phyloP scores from a whole-genome alignment of 2,113 vertebrate genomes.

The Engystomops pustulosus region DNA sequence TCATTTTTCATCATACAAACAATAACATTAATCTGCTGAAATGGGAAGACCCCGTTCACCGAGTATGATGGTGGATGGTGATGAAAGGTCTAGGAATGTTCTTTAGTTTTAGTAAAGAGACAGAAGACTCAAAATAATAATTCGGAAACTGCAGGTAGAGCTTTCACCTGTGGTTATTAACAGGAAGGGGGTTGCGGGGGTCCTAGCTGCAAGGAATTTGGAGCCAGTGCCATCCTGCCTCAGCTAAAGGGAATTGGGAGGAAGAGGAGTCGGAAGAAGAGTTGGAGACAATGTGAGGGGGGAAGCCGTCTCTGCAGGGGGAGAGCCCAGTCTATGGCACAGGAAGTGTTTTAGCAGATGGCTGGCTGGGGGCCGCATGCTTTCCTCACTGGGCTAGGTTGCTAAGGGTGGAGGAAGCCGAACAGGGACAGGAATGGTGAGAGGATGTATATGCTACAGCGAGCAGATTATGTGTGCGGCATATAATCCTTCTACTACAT shows the following conservation, averaged over 20 bases:
- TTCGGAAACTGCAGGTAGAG: slow-evolving; percentile 21
- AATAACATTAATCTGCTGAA: no score
- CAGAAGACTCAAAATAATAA: no score
- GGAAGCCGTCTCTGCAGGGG: slow-evolving; percentile 80
- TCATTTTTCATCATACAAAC: no score
- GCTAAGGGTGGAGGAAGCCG: slow-evolving; percentile 76
- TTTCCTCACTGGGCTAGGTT: slow-evolving; percentile 82
- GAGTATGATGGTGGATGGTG: no score
- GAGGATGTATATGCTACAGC: slow-evolving; percentile 46
- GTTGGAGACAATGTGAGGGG: slow-evolving; percentile 83
- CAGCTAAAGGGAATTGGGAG: slow-evolving; percentile 83
- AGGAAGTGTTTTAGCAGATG: slow-evolving; percentile 79
- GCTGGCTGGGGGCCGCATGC: slow-evolving; percentile 83
- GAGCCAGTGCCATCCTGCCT: slow-evolving; percentile 80
- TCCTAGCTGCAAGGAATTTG: slow-evolving; percentile 93
- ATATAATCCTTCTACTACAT: no score
- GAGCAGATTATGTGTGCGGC: slow-evolving; percentile 10
- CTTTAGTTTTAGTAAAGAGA: no score
- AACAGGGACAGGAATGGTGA: slow-evolving; percentile 3
- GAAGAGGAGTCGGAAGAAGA: slow-evolving; percentile 80
- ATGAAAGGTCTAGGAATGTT: no score
- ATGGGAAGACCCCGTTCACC: no score
- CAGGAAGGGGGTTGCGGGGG: slow-evolving; percentile 68
- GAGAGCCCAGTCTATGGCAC: slow-evolving; percentile 70
- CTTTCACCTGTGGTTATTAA: slow-evolving; percentile 19